Evolutionary conservation across 1,140 invertebrate genomes (phyloP).

Genomic region (Tribolium madens): DNA sequence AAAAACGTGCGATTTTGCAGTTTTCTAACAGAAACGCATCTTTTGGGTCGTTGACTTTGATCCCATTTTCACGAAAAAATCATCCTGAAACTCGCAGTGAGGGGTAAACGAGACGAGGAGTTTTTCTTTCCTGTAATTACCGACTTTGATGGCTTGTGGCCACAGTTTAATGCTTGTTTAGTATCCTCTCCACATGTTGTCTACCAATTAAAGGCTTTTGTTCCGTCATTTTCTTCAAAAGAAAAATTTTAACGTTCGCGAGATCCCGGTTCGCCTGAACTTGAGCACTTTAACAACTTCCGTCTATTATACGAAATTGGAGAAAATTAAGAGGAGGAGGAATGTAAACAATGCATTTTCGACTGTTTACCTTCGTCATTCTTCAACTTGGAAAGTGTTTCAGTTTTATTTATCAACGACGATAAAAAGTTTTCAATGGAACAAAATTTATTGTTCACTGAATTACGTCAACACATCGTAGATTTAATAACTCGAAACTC

Average conservation of each 20-base stretch:
- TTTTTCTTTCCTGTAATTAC: constrained; percentile 6
- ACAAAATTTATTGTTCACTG: too few species aligned
- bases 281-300: not conserved
- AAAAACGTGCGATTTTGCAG: constrained; percentile 8
- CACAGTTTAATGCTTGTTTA: constrained; percentile 9
- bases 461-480: too few species aligned
- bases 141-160: constrained; percentile 6
- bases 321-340: not conserved
- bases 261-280: not conserved
- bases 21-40: not conserved
- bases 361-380: not conserved
- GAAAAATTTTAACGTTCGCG: not conserved
- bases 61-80: not conserved
- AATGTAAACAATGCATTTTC: not conserved
- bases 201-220: not conserved
- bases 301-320: not conserved
- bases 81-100: not conserved
- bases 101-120: constrained; percentile 1
- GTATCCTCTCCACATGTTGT: constrained; percentile 8
- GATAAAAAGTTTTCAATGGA: too few species aligned
- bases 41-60: not conserved
- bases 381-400: too few species aligned
- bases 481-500: too few species aligned
- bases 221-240: not conserved
- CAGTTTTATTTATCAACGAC: too few species aligned